Base-by-base conservation (phyloP, 2,797 vertebrate species). In the Stomatorhinus walkeri region DNA sequence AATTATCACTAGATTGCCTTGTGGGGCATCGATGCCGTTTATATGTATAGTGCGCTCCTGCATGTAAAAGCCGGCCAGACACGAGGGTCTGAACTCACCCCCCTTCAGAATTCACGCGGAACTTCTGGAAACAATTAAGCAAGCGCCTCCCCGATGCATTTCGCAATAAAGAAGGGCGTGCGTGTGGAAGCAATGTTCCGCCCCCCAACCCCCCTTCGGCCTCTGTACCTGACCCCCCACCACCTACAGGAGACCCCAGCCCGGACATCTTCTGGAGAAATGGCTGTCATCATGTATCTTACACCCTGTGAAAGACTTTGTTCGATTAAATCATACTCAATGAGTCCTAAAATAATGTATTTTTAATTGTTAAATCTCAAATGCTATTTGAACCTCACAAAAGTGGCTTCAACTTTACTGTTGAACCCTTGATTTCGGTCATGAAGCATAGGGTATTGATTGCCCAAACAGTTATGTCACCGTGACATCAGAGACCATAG, bases 111-210 rank as follows among this genome's bases (percentile, higher is more conserved):
- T 85, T 54, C 48, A 81, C 76, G 76, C 76, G 76, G 76, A 92
- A 93, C 92, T 93, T 94, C 93, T 95, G 94, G 94, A 94, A 94
- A 94, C 93, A 91, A 94, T 95, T 94, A 94, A 90, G 89, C 92
- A 91, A 89, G 89, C 46, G 48, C 87, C 76, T 91, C 90, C 90
- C 87, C 89, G 61, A 54, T 46, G 48, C 12, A 88, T 92, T 92
- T 89, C 52, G 89, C 90, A 87, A 90, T 76, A 91, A 89, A 90
- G 89, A 88, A 89, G 88, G 90, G 90, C 88, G 89, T 90, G 89
- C 90, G 91, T 59, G 52, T 64, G 87, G 89, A 88, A 87, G 88
- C 90, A 86, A 89, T 51, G 28, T 64, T 36, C 85, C 91, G 59
- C 59, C 52, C 64, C 87, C 64, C 64, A 48, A 32, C 72, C 43